phyloP scores from a whole-genome alignment of 2,113 vertebrate genomes.

The Cryptoleucopteryx plumbea region DNA sequence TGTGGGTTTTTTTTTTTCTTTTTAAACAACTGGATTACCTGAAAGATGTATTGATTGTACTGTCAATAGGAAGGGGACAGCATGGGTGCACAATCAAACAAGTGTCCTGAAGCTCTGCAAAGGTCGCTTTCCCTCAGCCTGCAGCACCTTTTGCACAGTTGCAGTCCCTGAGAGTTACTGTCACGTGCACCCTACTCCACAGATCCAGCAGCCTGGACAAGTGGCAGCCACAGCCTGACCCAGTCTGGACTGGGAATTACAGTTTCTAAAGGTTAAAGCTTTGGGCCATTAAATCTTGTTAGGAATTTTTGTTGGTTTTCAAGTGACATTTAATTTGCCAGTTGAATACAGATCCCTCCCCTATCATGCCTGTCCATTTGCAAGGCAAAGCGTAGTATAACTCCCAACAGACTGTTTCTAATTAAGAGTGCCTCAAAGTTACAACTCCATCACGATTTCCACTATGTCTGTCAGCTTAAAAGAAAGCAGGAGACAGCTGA shows the following conservation, averaged over 20 bases:
- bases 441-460: not conserved
- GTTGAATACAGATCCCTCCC: not conserved
- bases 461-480: not conserved
- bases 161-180: not conserved
- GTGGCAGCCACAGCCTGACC: not conserved
- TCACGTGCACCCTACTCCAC: not conserved
- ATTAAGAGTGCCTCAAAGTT: slow-evolving; percentile 3
- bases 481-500: not conserved
- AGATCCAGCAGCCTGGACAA: not conserved
- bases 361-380: not conserved
- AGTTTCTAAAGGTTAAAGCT: not conserved
- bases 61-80: not conserved
- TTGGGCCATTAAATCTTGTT: not conserved
- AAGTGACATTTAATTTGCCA: not conserved
- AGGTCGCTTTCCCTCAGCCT: not conserved
- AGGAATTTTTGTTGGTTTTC: not conserved
- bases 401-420: slow-evolving; percentile 5
- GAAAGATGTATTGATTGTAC: not conserved
- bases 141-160: not conserved
- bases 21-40: not conserved
- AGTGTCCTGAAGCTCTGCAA: not conserved
- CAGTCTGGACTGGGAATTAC: not conserved
- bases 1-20: not conserved
- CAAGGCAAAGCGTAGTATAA: not conserved
- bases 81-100: not conserved